Evolutionary conservation across 2,888 invertebrate species (phyloP), one percentile per base, ranked within the genome.

Genomic region (Nesidiocoris tenuis): DNA sequence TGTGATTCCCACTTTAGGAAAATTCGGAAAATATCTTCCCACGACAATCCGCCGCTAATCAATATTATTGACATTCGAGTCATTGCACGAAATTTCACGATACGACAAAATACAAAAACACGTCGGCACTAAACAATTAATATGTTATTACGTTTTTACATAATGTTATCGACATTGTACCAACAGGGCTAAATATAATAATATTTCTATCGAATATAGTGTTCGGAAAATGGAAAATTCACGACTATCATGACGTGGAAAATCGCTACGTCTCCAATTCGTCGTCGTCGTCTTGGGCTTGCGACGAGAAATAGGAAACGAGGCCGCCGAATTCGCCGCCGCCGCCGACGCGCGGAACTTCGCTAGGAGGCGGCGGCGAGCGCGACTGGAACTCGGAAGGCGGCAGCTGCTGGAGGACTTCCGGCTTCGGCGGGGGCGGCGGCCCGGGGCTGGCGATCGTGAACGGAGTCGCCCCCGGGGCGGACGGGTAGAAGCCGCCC

Each of bases 261-360:
- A 39, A 39, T 12, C 24, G 75, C 75, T 75, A 75, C 68, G 75
- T 75, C n/a, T 75, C 75, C 19, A 75, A 61, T 0, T 94, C 94
- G 82, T 94, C 88, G 84, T 94, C 94, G 83, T 94, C 94, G 83
- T 94, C 92, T 80, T 89, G 89, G 12, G 39, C 39, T 84, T 95
- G 95, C 82, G 94, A 94, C 80, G 94, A 94, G 85, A 95, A 95
- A 85, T 95, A 95, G 83, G 94, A 94, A 77, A 95, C 95, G 81
- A 95, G 87, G 2, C 95, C 95, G 56, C 94, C 94, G 84, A 95
- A 95, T 82, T 94, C 94, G 12, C 86, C 86, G 79, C 87, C 88
- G 77, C 88, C 88, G 77, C 59, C 72, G 68, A 79, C 79, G 80
- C 81, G 64, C 67, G n/a, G 82, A 79, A 76, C 88, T 77, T 88